Conservation (phyloP, 1,140 invertebrate genomes). For the Oreohelix idahoensis region DNA sequence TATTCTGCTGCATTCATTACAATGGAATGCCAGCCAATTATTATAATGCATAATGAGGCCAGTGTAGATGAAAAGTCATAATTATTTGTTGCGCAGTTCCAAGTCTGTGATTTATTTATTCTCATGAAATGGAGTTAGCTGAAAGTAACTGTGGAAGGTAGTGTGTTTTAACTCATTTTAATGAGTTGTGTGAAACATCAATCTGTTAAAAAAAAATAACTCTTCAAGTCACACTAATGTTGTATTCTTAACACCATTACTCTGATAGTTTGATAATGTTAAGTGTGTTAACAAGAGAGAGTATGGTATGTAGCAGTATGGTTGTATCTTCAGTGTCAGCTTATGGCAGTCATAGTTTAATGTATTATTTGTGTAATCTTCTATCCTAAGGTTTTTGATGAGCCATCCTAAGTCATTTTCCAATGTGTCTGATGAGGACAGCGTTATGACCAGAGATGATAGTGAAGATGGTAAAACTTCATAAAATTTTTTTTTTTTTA, state of each 20-base stretch:
- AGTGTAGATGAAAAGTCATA: background rate
- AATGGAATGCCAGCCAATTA: background rate
- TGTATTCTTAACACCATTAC: too few species aligned
- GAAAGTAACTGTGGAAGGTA: background rate
- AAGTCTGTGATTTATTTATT: background rate
- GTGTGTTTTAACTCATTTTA: background rate
- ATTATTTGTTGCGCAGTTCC: background rate
- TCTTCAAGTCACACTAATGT: too few species aligned
- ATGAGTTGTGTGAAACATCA: too few species aligned
- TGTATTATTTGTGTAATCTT: background rate
- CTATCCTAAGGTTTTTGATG: conserved; percentile 39
- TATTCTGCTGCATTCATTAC: background rate
- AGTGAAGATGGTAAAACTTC: conserved; percentile 48
- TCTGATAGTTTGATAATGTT: too few species aligned
- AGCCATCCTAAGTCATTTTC: conserved; percentile 47
- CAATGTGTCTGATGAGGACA: conserved; percentile 46
- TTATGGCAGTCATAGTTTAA: too few species aligned
- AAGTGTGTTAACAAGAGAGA: too few species aligned
- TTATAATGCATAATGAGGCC: background rate
- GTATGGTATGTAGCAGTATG: too few species aligned
- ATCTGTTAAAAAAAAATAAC: too few species aligned
- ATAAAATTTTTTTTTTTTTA: too few species aligned
- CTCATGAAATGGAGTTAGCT: background rate
- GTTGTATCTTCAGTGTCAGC: too few species aligned
- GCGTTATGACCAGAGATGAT: conserved; percentile 39